Evolutionary conservation across 35 echinoderm and acorn worm species (phyloP), one percentile per base, ranked within the genome.

Genomic region (Patiria miniata): DNA sequence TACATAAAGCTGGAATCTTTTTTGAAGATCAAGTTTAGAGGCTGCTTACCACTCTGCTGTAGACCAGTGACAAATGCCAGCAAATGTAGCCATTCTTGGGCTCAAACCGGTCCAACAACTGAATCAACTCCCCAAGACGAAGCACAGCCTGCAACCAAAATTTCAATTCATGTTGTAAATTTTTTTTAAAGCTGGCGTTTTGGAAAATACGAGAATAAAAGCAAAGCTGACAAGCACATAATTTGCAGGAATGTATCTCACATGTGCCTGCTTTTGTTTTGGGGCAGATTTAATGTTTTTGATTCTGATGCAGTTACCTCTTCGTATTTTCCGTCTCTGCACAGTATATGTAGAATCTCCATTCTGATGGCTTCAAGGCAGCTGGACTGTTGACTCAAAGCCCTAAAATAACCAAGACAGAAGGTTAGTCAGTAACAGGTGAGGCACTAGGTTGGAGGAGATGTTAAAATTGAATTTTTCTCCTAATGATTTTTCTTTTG

Each of bases 61-160:
- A 98, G n/a, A 92, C 82, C 51, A 91, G 82, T 30, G 92, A 91
- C 39, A 94, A 77, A 34, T 98, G 85, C 78, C 73, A 93, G 51
- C 89, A 98, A 4, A 94, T 76, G 69, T 89, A 78, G 51, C 92
- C 79, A 83, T 98, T 98, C 85, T 94, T 94, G 6, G 96, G 96
- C 68, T 98, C 96, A 87, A 98, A 98, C 82, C 96, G 56, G 80
- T 98, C 96, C 78, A 98, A 78, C 44, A 91, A 40, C 68, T 98
- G 92, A 30, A 98, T 94, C 47, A 98, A 51, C 77, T 98, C 96
- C 52, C 96, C 96, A 7, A 98, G 40, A 52, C 86, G 94, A 15
- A 77, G 56, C 57, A 89, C 92, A 58, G 96, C 96, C 91, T 97
- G 53, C 4, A 47, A 47, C 12, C 21, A 82, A 51, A 40, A 82